These are phyloP conservation scores for Natator depressus DNA, from an alignment of 2,113 vertebrate genomes.

Conservation along the genomic window DNA sequence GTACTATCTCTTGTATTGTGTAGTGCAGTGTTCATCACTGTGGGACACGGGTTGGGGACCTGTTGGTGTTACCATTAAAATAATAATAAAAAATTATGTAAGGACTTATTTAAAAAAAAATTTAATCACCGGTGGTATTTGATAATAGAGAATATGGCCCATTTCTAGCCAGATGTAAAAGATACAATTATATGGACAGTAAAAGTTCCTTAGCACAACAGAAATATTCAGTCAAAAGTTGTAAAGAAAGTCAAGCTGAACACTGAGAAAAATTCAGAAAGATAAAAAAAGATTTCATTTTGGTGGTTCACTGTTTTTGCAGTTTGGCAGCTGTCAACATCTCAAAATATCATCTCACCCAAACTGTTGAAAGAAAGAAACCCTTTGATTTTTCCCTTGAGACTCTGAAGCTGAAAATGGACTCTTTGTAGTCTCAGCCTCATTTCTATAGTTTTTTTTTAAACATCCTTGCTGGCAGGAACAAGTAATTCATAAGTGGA, in stretches of 20 bases:
- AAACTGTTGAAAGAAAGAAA: constrained; percentile 81
- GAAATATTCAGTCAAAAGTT: constrained; percentile 11
- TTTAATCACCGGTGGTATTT: neutral
- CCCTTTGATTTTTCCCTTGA: constrained; percentile 77
- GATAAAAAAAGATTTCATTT: constrained; percentile 70
- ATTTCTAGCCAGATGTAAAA: neutral
- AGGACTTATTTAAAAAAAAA: neutral
- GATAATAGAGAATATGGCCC: neutral
- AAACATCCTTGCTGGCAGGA: constrained; percentile 70
- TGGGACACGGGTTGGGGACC: neutral
- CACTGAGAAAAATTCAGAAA: constrained; percentile 52
- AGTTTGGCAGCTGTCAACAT: constrained; percentile 81
- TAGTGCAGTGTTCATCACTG: neutral
- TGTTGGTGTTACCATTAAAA: neutral
- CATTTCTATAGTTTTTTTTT: constrained; percentile 66
- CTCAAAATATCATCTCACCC: constrained; percentile 81
- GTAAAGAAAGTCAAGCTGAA: constrained; percentile 44
- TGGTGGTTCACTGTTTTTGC: constrained; percentile 66
- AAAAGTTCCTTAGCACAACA: neutral
- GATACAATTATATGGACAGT: neutral
- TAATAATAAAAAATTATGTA: neutral
- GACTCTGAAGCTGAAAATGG: constrained; percentile 77
- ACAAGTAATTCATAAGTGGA: constrained; percentile 72
- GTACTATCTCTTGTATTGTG: neutral
- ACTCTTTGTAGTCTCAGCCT: constrained; percentile 77